Percentiles rank a stretch among this genome's conserved stretches.
These are phyloP conservation scores for Lathronympha strigana DNA, from an alignment of 2,888 invertebrate genomes.

Conservation along the genomic window DNA sequence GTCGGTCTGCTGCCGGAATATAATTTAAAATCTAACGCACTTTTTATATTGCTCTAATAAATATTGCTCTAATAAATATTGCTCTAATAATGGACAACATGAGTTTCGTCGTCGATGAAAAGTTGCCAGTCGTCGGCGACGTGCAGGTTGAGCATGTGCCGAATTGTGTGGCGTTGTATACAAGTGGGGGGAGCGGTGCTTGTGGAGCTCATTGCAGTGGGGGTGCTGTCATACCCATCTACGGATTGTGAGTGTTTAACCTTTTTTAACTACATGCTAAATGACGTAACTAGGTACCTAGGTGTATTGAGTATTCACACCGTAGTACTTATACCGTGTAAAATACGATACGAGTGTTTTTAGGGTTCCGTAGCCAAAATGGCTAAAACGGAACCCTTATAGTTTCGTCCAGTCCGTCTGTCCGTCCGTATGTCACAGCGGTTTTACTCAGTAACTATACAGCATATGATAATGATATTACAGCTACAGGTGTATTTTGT, in stretches of 20 bases:
- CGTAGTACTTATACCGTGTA: too few relatives aligned
- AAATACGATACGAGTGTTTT: too few relatives aligned
- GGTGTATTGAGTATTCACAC: too few relatives aligned
- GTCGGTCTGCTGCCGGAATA: slow-evolving; percentile 14
- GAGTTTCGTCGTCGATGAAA: slow-evolving; percentile 39
- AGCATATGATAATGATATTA: too few relatives aligned
- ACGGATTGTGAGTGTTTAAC: slow-evolving; percentile 62
- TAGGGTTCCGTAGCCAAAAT: too few relatives aligned
- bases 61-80: slow-evolving; percentile 10
- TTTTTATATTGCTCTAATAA: slow-evolving; percentile 16
- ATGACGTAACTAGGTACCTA: too few relatives aligned
- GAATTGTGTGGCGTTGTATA: slow-evolving; percentile 49
- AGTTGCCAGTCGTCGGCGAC: slow-evolving; percentile 34
- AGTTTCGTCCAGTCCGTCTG: too few relatives aligned
- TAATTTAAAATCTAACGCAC: not conserved
- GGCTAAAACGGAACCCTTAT: too few relatives aligned
- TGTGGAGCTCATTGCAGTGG: slow-evolving; percentile 36
- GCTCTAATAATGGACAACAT: slow-evolving; percentile 36
- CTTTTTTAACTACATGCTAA: too few relatives aligned
- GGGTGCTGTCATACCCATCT: slow-evolving; percentile 49
- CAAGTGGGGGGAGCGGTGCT: slow-evolving; percentile 43
- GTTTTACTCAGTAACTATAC: too few relatives aligned
- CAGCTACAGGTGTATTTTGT: too few relatives aligned
- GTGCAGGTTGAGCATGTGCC: slow-evolving; percentile 18
- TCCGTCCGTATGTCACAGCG: too few relatives aligned